Evolutionary conservation across 2,113 vertebrate genomes (phyloP).

Genomic region (Nibea albiflora): DNA sequence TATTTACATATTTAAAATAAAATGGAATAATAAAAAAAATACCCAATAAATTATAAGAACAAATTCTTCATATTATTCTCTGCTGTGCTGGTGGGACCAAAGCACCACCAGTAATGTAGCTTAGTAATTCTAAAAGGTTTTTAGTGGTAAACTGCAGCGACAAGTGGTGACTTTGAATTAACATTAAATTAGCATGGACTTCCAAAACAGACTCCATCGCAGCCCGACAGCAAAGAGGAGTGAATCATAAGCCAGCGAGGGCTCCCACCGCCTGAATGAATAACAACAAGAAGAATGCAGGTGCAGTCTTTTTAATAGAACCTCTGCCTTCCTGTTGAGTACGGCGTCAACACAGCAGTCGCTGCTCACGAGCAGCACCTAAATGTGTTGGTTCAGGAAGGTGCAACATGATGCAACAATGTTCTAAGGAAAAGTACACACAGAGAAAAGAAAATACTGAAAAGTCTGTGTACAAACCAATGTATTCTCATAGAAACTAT

Average conservation of each 20-base stretch:
- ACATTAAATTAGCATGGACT: conserved; percentile 7
- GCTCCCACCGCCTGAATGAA: neutral
- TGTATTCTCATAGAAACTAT: too few relatives aligned
- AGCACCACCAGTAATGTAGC: neutral
- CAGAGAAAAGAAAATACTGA: too few relatives aligned
- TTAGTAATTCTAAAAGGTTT: neutral
- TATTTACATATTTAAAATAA: neutral
- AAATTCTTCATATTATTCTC: neutral
- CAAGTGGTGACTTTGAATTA: neutral
- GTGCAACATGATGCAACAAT: neutral
- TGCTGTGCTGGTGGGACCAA: neutral
- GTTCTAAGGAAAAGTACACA: too few relatives aligned
- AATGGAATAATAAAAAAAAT: neutral
- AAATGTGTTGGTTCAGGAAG: neutral
- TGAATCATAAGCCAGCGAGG: neutral
- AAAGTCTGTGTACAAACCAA: too few relatives aligned
- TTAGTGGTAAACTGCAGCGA: neutral
- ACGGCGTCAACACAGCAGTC: neutral
- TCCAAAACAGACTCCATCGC: neutral
- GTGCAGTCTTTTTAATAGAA: neutral
- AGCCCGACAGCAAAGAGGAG: neutral
- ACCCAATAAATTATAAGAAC: neutral
- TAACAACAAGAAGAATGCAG: conserved; percentile 1
- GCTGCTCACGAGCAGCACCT: neutral
- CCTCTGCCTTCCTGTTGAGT: neutral